A percentile compares a stretch with the other conserved stretches of the same genome.
Evolutionary conservation across 1,140 invertebrate genomes (phyloP).

Genomic region (Carposina sasakii): DNA sequence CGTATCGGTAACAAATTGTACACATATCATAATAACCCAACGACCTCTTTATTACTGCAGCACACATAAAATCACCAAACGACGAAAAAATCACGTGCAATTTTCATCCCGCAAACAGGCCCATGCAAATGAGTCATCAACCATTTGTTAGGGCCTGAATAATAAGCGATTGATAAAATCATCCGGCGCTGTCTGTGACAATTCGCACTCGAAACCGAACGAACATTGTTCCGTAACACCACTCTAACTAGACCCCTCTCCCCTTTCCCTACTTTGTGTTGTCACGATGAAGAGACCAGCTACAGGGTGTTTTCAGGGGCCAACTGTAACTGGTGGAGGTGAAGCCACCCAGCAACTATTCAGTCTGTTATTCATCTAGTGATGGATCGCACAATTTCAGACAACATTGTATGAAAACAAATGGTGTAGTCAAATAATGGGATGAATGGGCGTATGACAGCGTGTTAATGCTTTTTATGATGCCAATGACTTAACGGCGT

Average conservation of each 20-base stretch:
- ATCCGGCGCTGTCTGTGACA: slow-evolving; percentile 50
- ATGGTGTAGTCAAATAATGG: slow-evolving; percentile 40
- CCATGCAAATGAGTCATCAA: slow-evolving; percentile 38
- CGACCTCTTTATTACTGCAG: slow-evolving; percentile 19
- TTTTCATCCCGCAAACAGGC: slow-evolving; percentile 1
- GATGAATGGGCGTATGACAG: too few species aligned
- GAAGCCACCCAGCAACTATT: slow-evolving; percentile 51
- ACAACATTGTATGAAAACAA: slow-evolving; percentile 58
- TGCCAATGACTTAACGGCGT: too few species aligned
- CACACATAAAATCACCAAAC: slow-evolving; percentile 6
- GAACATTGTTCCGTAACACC: slow-evolving; percentile 45
- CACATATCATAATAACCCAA: background rate
- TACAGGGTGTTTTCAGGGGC: slow-evolving; percentile 30
- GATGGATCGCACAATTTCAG: slow-evolving; percentile 62
- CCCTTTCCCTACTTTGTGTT: slow-evolving; percentile 17
- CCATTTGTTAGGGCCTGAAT: slow-evolving; percentile 44
- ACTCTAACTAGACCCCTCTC: slow-evolving; percentile 30
- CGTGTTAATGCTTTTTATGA: too few species aligned
- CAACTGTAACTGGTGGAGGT: slow-evolving; percentile 29
- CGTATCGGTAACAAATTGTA: background rate
- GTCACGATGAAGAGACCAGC: slow-evolving; percentile 16
- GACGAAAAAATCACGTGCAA: slow-evolving; percentile 12
- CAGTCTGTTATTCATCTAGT: slow-evolving; percentile 53
- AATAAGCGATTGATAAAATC: slow-evolving; percentile 59
- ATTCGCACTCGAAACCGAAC: slow-evolving; percentile 56